Evolutionary conservation across 2,888 invertebrate genomes (phyloP), one percentile per base, ranked within the genome.

Genomic region (Cheilosia vulpina): DNA sequence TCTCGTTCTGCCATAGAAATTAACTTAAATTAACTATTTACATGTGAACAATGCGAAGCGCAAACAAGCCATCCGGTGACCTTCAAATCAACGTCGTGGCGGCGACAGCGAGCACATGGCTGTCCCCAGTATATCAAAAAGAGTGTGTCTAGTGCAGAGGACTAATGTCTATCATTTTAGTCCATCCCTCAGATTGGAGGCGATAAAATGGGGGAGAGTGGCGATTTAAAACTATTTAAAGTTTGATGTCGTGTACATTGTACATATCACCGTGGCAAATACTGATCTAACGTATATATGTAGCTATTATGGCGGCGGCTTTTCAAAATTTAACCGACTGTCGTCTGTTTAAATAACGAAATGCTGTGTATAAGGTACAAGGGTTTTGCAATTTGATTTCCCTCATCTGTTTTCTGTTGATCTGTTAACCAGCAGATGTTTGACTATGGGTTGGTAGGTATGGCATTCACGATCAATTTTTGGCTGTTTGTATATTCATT

Each of bases 21-120:
- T 81, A 68, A 71, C 76, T 81, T 77, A 85, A 85, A 85, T 85
- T 80, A 80, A 80, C 80, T 71, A 80, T 84, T 84, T 84, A 84
- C 76, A 79, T 79, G 58, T 62, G 84, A 80, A 65, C 47, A 76
- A 63, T 57, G n/a, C 34, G 58, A 68, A 62, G 76, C 76, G 80
- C 81, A 85, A 85, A 81, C 85, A 85, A 76, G 31, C 63, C 85
- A 85, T 85, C 85, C 85, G 85, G 85, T 85, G 80, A 76, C 85
- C 85, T 85, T 85, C 80, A 85, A 80, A 73, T 60, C 65, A 85
- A 80, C 24, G 24, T 24, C 13, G 6, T 62, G 31, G 19, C 47
- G 17, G 9, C 19, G 7, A 9, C 17, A 17, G 9, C 27, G 13
- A 60, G 19, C 69, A 71, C 63, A 68, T 73, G 63, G 47, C 75